phyloP scores from a whole-genome alignment of 2,797 vertebrate genomes.

The Protosalanx chinensis region DNA sequence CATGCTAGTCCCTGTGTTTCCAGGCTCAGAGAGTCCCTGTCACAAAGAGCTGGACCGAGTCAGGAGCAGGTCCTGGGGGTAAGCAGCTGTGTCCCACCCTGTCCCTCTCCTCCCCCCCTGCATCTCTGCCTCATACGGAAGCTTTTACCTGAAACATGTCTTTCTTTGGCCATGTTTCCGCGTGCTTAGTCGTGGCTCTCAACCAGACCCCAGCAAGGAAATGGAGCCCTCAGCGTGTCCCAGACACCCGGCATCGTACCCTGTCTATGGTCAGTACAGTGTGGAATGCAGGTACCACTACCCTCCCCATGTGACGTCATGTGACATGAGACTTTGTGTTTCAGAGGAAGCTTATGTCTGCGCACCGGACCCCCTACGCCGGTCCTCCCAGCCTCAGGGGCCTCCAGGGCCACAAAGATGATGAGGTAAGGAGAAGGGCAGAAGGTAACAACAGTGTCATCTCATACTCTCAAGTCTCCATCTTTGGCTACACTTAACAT shows the following conservation, averaged over 20 bases:
- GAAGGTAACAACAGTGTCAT: too few species aligned
- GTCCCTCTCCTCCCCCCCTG: not conserved
- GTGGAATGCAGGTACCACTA: too few species aligned
- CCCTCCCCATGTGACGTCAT: too few species aligned
- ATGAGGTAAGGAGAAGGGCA: constrained; percentile 56
- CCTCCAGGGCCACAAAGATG: constrained; percentile 24
- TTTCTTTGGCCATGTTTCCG: constrained; percentile 15
- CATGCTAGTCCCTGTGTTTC: constrained; percentile 14
- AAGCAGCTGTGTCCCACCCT: constrained; percentile 22
- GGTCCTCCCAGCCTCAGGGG: constrained; percentile 36
- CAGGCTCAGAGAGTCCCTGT: constrained; percentile 75
- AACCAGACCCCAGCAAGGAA: constrained; percentile 49
- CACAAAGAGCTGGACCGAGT: constrained; percentile 51
- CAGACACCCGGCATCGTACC: constrained; percentile 55
- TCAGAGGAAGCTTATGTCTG: constrained; percentile 57
- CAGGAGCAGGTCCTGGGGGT: constrained; percentile 38
- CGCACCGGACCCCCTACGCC: constrained; percentile 45
- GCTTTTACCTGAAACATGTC: too few species aligned
- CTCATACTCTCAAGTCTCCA: too few species aligned
- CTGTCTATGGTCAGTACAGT: constrained; percentile 63
- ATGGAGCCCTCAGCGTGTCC: constrained; percentile 68
- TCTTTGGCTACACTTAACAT: too few species aligned
- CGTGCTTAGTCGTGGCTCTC: constrained; percentile 19
- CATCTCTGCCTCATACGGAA: too few species aligned
- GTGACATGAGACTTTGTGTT: constrained; percentile 26